A percentile compares a stretch with the other conserved stretches of the same genome.
Evolutionary conservation across 2,797 vertebrate species (phyloP).

Genomic region (Cuniculus paca): DNA sequence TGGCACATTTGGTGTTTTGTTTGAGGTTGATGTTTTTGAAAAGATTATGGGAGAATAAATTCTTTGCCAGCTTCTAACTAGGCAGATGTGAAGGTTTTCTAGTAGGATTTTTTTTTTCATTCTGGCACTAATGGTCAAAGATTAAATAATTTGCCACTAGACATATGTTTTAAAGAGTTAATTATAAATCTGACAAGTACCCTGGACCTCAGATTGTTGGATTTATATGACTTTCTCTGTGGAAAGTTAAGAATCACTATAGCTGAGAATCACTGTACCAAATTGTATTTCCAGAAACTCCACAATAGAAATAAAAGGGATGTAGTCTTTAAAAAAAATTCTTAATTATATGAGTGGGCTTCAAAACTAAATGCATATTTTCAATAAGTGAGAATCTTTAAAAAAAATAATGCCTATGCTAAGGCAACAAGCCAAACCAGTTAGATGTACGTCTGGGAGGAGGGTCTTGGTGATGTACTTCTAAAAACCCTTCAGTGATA

Average conservation of each 20-base stretch:
- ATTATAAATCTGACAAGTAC: constrained; percentile 70
- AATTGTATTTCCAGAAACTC: constrained; percentile 53
- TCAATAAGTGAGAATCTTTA: constrained; percentile 22
- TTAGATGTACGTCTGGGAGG: background rate
- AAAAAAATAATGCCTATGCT: background rate
- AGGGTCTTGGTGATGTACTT: background rate
- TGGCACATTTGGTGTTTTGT: constrained; percentile 73
- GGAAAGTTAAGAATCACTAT: constrained; percentile 10
- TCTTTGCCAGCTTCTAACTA: constrained; percentile 5
- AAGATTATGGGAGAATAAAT: constrained; percentile 39
- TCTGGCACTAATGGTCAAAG: constrained; percentile 12
- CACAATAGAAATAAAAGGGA: constrained; percentile 1
- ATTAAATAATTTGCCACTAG: constrained; percentile 68
- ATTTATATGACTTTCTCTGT: constrained; percentile 4
- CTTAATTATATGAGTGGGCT: background rate
- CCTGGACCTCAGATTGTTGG: background rate
- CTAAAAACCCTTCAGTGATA: background rate
- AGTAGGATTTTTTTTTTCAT: background rate
- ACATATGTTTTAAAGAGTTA: constrained; percentile 63
- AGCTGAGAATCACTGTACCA: background rate
- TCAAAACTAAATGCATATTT: background rate
- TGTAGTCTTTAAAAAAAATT: constrained; percentile 1
- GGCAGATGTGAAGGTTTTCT: constrained; percentile 51
- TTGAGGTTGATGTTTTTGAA: constrained; percentile 64
- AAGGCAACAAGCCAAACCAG: background rate